Base-by-base conservation (phyloP, 1,140 invertebrate genomes). In the Apolygus lucorum region DNA sequence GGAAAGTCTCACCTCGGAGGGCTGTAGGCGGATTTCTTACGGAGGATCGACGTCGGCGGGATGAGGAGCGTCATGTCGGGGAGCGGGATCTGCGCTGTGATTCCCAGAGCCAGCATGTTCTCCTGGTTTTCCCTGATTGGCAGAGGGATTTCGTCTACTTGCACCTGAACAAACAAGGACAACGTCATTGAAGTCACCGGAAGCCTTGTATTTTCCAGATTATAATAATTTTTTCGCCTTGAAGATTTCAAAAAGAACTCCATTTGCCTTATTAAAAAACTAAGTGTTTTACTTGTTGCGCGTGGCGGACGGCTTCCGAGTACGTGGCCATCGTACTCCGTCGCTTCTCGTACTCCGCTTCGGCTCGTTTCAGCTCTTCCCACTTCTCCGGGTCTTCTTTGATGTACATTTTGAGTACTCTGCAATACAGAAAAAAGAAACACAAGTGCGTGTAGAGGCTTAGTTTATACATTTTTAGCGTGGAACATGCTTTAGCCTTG, bases 351-450 rank as follows among this genome's bases (percentile, higher is more conserved):
- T 99, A 98, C 71, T 98, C 95, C 70, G 87, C 84, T 80, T 97
- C 89, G 78, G 93, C 89, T 72, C 91, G 87, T 78, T 92, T 95
- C 13, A 99, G 79, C 74, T 98, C 95, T 14, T 88, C 83, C 85
- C 91, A 96, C 78, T 94, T 93, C 73, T 96, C 93, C 68, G 91
- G 90, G 80, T 98, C 95, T 82, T 99, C 96, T 84, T 97, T 97
- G 76, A 95, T 93, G 90, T 97, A 97, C 84, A 98, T 90, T 81
- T 91, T 90, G 74, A 96, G 84, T 29, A 98, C 92, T 75, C 54
- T 59, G 54, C 4, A 59, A 59, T 11, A 59, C 17, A 4, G 34
- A 42, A 42, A 17, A 42, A 42, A 42, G n/a, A n/a, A n/a, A n/a
- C n/a, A n/a, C n/a, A n/a, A n/a, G n/a, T n/a, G n/a, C n/a, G n/a